Base-by-base conservation (phyloP, 1,140 invertebrate genomes). In the Cepaea nemoralis region DNA sequence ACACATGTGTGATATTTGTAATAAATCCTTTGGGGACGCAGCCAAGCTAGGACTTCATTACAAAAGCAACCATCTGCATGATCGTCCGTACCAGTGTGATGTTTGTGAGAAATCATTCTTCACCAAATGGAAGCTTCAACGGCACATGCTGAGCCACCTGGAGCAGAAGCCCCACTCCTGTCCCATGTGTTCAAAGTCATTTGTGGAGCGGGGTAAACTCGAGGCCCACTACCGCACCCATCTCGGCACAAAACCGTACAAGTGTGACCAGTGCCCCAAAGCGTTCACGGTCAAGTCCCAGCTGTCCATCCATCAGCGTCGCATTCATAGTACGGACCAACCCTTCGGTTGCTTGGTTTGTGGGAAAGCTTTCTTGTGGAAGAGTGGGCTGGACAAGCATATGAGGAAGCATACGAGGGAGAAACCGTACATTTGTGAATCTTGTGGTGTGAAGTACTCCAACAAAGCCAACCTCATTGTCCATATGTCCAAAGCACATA, bases 321-420 rank as follows among this genome's bases (percentile, higher is more conserved):
- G 75, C 12, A 77, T 77, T 35, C 75, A 77, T 50, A 77, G 75
- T 50, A 63, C 75, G 3, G 75, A 77, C 48, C 75, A 77, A 35
- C 75, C 75, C 2, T 79, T 79, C 31, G 59, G 35, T 24, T 79
- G 77, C 31, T 14, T 67, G 59, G 63, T 67, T 5, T 82, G 81
- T 40, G 74, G 74, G 19, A 77, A 82, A 66, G 63, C 59, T 22
- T 82, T 82, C 45, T 27, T 69, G 24, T 55, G 74, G 37, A 77
- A 78, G 69, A 50, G 35, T 19, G 74, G 59, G 19, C 45, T 87
- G 35, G 76, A 82, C n/a, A 73, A 80, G 39, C 85, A 86, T 80
- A 84, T 79, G 77, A 50, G 84, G 59, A 80, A 83, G 71, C 85
- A 86, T 77, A 85, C 84, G 37, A 82, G 83, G n/a, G 83, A 84